Conservation (phyloP, 2,888 invertebrate species). For the Gymnocheta viridis region DNA sequence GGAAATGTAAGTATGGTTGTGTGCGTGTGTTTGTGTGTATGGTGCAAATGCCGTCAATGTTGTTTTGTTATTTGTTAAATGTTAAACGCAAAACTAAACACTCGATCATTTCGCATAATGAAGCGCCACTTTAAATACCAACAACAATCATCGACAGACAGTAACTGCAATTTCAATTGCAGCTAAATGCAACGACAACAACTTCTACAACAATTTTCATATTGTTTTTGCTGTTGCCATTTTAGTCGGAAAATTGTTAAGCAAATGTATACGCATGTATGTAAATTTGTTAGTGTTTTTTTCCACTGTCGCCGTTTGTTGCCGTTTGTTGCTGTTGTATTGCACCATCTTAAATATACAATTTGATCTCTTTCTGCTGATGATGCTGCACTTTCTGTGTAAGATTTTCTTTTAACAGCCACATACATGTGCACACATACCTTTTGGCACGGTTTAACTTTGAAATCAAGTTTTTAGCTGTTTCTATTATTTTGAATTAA, state of each 20-base stretch:
- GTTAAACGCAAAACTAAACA: slow-evolving; percentile 70
- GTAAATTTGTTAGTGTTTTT: slow-evolving; percentile 58
- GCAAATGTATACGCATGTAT: slow-evolving; percentile 68
- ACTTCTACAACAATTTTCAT: slow-evolving; percentile 53
- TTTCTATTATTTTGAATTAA: slow-evolving; percentile 29
- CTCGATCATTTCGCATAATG: slow-evolving; percentile 73
- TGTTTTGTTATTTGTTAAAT: slow-evolving; percentile 65
- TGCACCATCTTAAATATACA: slow-evolving; percentile 31
- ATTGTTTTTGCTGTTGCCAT: slow-evolving; percentile 49
- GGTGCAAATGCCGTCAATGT: slow-evolving; percentile 20
- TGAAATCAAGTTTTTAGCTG: slow-evolving; percentile 28
- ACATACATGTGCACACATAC: not conserved
- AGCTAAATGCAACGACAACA: slow-evolving; percentile 47
- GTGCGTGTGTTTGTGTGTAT: not conserved
- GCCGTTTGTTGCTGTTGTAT: not conserved
- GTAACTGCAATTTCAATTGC: slow-evolving; percentile 52
- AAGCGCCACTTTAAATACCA: slow-evolving; percentile 74
- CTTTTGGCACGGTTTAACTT: not conserved
- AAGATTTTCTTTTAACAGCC: not conserved
- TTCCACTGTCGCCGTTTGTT: not conserved
- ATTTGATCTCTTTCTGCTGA: slow-evolving; percentile 52
- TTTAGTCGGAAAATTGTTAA: slow-evolving; percentile 52
- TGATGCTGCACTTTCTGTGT: slow-evolving; percentile 31
- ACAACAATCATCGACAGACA: slow-evolving; percentile 56
- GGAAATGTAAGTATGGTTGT: not conserved